Percentiles rank a stretch among this genome's conserved stretches.
These are phyloP conservation scores for Cecidostiba fungosa DNA, from an alignment of 2,888 invertebrate species.

Conservation along the genomic window DNA sequence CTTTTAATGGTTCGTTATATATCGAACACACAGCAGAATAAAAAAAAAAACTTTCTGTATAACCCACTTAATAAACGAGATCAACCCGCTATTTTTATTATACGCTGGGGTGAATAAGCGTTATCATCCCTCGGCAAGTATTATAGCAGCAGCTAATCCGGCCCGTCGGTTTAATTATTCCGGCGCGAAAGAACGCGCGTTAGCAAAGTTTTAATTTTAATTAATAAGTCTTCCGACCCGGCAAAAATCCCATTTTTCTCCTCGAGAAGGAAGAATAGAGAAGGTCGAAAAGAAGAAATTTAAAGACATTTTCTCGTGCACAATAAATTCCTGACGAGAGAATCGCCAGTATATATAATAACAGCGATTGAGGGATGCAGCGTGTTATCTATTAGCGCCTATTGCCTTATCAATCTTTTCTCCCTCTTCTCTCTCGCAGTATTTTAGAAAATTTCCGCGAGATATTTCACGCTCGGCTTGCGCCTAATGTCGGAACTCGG, in stretches of 20 bases:
- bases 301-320: no score
- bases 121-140: neutral
- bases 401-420: conserved; percentile 14
- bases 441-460: conserved; percentile 3
- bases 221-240: conserved; percentile 13
- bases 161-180: conserved; percentile 7
- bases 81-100: neutral
- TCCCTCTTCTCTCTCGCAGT: neutral
- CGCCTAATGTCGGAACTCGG: neutral
- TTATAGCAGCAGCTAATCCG: neutral
- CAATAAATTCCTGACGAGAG: no score
- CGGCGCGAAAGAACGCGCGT: neutral
- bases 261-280: neutral
- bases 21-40: no score
- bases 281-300: neutral
- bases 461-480: neutral
- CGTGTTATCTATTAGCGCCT: conserved; percentile 8
- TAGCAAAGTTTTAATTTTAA: conserved; percentile 8
- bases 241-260: neutral
- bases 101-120: neutral
- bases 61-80: neutral
- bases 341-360: neutral
- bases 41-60: neutral
- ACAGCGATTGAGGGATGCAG: conserved; percentile 1
- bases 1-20: no score